Percentiles rank a stretch among this genome's conserved stretches.
Evolutionary conservation across 2,113 vertebrate species (phyloP).

Genomic region (Trachemys scripta): DNA sequence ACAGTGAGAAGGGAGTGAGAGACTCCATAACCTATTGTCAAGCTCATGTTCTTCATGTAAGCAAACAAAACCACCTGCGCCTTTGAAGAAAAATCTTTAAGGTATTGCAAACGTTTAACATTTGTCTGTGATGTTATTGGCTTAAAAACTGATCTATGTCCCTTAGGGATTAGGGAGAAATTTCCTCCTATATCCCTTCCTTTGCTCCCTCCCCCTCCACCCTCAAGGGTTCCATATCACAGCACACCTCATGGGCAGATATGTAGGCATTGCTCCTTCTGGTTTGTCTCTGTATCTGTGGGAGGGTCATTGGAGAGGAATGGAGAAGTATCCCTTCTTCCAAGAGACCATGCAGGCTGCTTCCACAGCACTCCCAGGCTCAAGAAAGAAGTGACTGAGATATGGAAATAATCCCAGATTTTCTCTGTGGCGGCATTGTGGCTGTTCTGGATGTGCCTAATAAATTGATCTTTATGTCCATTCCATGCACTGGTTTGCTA

Average conservation of each 20-base stretch:
- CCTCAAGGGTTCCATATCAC: background rate
- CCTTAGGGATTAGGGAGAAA: background rate
- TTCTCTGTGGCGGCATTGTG: background rate
- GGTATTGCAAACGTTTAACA: background rate
- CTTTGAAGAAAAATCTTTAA: background rate
- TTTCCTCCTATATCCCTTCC: background rate
- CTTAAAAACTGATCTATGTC: background rate
- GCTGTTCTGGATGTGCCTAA: background rate
- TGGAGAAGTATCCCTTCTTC: background rate
- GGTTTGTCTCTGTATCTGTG: background rate
- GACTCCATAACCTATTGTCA: background rate
- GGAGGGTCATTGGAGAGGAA: background rate
- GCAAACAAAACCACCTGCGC: background rate
- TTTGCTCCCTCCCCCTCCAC: background rate
- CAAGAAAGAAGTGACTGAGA: background rate
- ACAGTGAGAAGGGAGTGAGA: accelerated
- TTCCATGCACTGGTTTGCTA: background rate
- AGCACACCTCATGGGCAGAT: background rate
- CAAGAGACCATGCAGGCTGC: background rate
- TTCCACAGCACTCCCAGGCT: background rate
- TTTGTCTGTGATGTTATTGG: background rate
- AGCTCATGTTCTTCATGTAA: background rate
- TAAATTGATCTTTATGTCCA: background rate
- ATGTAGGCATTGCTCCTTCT: background rate
- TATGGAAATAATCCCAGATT: background rate